These are phyloP conservation scores for Drosophila kambysellisi DNA, from an alignment of 2,888 invertebrate genomes.

Conservation along the genomic window DNA sequence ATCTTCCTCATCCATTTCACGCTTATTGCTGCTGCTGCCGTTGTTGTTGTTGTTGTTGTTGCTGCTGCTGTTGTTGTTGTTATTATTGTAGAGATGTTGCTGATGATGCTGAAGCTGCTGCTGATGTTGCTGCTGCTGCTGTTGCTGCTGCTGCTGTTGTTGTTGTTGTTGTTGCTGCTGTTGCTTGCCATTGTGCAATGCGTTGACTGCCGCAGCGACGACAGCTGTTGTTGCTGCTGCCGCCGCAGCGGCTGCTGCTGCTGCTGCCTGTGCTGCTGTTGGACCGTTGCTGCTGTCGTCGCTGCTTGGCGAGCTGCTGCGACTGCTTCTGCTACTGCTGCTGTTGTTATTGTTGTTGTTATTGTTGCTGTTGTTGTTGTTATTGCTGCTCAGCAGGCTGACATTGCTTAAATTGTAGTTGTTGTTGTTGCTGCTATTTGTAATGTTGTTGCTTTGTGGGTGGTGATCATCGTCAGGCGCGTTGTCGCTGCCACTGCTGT, in stretches of 20 bases:
- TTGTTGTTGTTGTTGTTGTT: conserved; percentile 29
- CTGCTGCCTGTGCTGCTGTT: conserved; percentile 32
- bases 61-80: conserved; percentile 21
- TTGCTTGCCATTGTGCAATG: conserved; percentile 64
- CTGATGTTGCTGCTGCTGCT: conserved; percentile 18
- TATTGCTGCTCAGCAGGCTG: conserved; percentile 28
- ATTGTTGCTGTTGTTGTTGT: conserved; percentile 20
- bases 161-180: conserved; percentile 53
- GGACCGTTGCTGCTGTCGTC: conserved; percentile 50
- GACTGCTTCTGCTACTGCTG: conserved; percentile 35
- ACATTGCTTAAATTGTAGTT: conserved; percentile 21
- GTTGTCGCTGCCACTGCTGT: conserved; percentile 48
- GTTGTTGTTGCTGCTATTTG: conserved; percentile 35
- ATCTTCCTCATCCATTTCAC: conserved; percentile 23
- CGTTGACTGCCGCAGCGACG: conserved; percentile 65
- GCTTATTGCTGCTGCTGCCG: conserved; percentile 18
- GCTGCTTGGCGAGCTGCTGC: conserved; percentile 41
- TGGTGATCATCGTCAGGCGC: conserved; percentile 10
- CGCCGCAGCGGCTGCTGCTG: conserved; percentile 25
- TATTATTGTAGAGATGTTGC: conserved; percentile 2
- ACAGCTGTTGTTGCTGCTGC: conserved; percentile 55
- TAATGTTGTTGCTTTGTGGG: conserved; percentile 32
- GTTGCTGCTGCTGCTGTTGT: conserved; percentile 9
- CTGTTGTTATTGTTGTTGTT: conserved; percentile 33
- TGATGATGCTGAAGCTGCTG: conserved; percentile 27